Conservation (phyloP, 1,140 invertebrate genomes). For the Drosophila orena region DNA sequence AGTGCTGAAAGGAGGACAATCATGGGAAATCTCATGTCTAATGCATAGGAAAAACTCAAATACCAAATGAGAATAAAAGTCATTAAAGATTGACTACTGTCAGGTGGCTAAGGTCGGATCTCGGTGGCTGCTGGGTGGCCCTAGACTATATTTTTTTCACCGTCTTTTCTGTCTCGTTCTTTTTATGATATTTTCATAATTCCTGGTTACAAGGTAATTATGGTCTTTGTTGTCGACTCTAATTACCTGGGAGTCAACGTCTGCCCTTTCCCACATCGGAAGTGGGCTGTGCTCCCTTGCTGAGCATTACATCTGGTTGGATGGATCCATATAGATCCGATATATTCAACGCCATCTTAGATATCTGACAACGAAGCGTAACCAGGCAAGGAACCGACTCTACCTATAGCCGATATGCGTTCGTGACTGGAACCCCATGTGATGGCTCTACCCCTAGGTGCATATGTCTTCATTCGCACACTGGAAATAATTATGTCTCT, state of each 20-base stretch:
- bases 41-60: slow-evolving; percentile 37
- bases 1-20: slow-evolving; percentile 58
- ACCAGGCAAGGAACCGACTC: slow-evolving; percentile 50
- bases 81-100: slow-evolving; percentile 77
- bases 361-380: slow-evolving; percentile 70
- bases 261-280: slow-evolving; percentile 57
- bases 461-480: slow-evolving; percentile 6
- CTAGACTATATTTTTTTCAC: slow-evolving; percentile 49
- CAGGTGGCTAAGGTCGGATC: slow-evolving; percentile 46
- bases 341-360: slow-evolving; percentile 60
- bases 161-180: slow-evolving; percentile 22
- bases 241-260: slow-evolving; percentile 69
- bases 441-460: slow-evolving; percentile 2
- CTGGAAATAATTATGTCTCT: background rate
- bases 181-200: slow-evolving; percentile 65
- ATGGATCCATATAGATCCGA: slow-evolving; percentile 25
- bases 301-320: slow-evolving; percentile 31
- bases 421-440: slow-evolving; percentile 42
- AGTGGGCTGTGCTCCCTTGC: background rate
- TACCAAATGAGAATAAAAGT: slow-evolving; percentile 58
- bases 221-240: slow-evolving; percentile 68
- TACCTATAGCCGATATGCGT: slow-evolving; percentile 45
- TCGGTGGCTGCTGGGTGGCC: slow-evolving; percentile 58
- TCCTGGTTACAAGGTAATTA: slow-evolving; percentile 75
- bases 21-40: slow-evolving; percentile 71